phyloP scores from a whole-genome alignment of 2,113 vertebrate genomes.

The Anoura caudifer region DNA sequence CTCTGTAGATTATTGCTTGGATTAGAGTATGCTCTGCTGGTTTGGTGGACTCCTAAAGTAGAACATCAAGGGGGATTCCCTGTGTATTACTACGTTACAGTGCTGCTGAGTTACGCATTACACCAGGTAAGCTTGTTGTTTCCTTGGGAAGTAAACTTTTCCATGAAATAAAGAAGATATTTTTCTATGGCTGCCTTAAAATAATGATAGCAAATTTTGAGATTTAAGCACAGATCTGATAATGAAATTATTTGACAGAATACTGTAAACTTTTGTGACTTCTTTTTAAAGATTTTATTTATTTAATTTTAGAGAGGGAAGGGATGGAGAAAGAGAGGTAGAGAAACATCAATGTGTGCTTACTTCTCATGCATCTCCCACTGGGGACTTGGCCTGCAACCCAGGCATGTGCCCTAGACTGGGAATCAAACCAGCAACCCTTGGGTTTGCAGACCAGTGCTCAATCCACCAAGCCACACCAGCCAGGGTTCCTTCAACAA shows the following conservation, averaged over 20 bases:
- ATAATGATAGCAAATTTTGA: slow-evolving; percentile 36
- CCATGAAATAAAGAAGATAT: not conserved
- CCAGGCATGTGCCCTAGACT: too few species aligned
- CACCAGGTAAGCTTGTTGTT: slow-evolving; percentile 89
- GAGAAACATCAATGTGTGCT: too few species aligned
- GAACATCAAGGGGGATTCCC: slow-evolving; percentile 92
- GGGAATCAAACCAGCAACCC: too few species aligned
- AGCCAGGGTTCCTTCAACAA: not conserved
- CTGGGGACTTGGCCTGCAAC: too few species aligned
- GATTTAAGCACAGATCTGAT: not conserved
- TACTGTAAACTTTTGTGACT: not conserved
- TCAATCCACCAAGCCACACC: too few species aligned
- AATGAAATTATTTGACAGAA: not conserved
- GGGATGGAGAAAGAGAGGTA: too few species aligned
- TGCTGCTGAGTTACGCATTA: slow-evolving; percentile 93
- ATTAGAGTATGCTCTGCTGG: slow-evolving; percentile 91
- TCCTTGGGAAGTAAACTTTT: not conserved
- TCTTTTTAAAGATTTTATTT: not conserved
- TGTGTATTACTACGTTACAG: slow-evolving; percentile 89
- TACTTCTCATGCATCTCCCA: too few species aligned
- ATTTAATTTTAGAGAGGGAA: too few species aligned
- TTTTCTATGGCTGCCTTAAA: not conserved
- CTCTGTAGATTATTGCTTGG: slow-evolving; percentile 90
- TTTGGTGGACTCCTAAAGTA: slow-evolving; percentile 96
- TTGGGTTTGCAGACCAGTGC: too few species aligned